phyloP scores from a whole-genome alignment of 92 coral and sea anemone species.

The Zoanthus solanderi region DNA sequence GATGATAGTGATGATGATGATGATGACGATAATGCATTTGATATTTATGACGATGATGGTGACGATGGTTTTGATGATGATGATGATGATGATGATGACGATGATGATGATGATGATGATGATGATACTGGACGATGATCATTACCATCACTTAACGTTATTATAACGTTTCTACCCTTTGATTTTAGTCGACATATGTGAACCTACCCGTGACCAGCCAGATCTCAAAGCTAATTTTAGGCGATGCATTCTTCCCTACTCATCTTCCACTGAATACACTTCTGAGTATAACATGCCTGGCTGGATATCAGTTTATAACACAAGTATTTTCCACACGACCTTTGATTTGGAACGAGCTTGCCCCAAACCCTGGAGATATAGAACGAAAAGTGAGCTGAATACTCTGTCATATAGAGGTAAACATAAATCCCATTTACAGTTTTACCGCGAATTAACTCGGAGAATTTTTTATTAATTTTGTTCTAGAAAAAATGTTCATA shows the following conservation, averaged over 20 bases:
- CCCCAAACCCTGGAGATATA: conserved; percentile 91
- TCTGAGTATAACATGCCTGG: conserved; percentile 76
- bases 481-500: too few relatives aligned
- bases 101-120: too few relatives aligned
- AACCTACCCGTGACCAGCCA: conserved; percentile 40
- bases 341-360: conserved; percentile 72
- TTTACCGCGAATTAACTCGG: too few relatives aligned
- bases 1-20: too few relatives aligned
- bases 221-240: conserved; percentile 31
- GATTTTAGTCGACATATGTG: conserved; percentile 63
- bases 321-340: conserved; percentile 59
- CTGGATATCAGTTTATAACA: conserved; percentile 81
- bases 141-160: too few relatives aligned
- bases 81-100: too few relatives aligned
- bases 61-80: too few relatives aligned
- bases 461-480: too few relatives aligned
- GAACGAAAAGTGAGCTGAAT: conserved; percentile 66
- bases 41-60: too few relatives aligned
- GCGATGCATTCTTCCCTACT: conserved; percentile 74
- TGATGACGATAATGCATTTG: too few relatives aligned
- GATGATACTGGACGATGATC: too few relatives aligned
- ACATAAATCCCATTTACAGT: too few relatives aligned
- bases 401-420: conserved; percentile 70
- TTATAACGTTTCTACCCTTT: neutral
- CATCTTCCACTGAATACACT: conserved; percentile 65